A percentile compares a stretch with the other conserved stretches of the same genome.
Evolutionary conservation across 30 jellyfish, hydroid and myxozoan genomes (phyloP).

Genomic region (Cassiopea xamachana): DNA sequence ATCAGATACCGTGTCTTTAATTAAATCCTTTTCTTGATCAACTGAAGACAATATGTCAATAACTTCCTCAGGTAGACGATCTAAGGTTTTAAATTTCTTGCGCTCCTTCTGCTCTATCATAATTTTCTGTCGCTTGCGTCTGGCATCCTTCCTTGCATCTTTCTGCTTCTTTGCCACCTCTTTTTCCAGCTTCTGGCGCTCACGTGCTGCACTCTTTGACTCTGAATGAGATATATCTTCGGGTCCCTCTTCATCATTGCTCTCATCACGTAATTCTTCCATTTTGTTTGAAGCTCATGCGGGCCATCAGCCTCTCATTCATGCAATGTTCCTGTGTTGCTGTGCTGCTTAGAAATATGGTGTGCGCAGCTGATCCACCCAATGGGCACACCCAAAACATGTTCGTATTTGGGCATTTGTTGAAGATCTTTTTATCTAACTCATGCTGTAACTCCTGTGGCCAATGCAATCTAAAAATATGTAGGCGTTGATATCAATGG

Average conservation of each 20-base stretch:
- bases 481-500: no score
- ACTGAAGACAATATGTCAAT: slow-evolving; percentile 37
- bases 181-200: slow-evolving; percentile 21
- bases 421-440: no score
- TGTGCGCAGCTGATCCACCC: background rate
- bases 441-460: no score
- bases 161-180: slow-evolving; percentile 33
- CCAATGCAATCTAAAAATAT: no score
- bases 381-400: no score
- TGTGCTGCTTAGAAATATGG: background rate
- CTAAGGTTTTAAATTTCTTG: slow-evolving; percentile 17
- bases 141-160: slow-evolving; percentile 27
- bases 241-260: slow-evolving; percentile 81
- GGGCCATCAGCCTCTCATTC: background rate
- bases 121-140: slow-evolving; percentile 49
- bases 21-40: background rate
- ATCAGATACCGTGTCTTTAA: background rate
- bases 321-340: background rate
- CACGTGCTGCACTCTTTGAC: slow-evolving; percentile 58
- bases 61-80: slow-evolving; percentile 54
- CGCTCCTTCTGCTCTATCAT: slow-evolving; percentile 27
- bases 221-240: slow-evolving; percentile 57
- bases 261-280: slow-evolving; percentile 1
- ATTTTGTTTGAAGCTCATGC: background rate
- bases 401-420: no score